Evolutionary conservation across 2,888 invertebrate species (phyloP), one percentile per base, ranked within the genome.

Genomic region (Criorhina ranunculi): DNA sequence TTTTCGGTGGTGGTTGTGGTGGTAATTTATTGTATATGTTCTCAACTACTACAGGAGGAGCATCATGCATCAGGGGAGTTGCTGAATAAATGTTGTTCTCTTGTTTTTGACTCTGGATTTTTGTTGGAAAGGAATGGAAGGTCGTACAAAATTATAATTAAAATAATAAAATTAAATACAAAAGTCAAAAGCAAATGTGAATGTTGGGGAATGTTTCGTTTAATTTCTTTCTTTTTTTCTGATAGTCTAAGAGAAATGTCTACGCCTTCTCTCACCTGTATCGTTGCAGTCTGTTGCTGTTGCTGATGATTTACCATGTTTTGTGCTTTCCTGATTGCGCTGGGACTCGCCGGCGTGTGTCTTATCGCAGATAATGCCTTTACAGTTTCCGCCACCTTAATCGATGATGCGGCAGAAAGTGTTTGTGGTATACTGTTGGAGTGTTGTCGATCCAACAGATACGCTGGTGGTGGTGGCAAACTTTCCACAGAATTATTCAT

Each of bases 301-400:
- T 79, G 85, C 53, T 88, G 88, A 73, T 88, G 87, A 64, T 85
- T 73, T 70, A 87, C 80, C 72, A 80, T 86, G 60, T 76, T 80
- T 76, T 91, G 91, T 79, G 90, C 88, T 85, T 95, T 93, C 6
- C 96, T 93, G 29, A 95, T 92, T 5, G 96, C 93, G 86, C 95
- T 95, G 4, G 97, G 97, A 87, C 97, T 97, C 2, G 97, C 96
- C 0, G 97, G 97, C 88, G 96, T 96, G 92, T 97, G 97, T 88
- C 96, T 95, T 85, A 97, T 92, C 89, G 97, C 96, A 0, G 96
- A 97, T 73, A 97, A 92, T 46, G 96, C 96, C 90, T 96, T 96
- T 6, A 97, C 96, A 0, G 97, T 96, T 91, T 97, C 97, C 0
- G 97, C 96, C 15, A 97, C 97, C 88, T 95, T 95, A 42, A 95